phyloP scores from a whole-genome alignment of 2,888 invertebrate species.

The Rotaria magnacalcarata region DNA sequence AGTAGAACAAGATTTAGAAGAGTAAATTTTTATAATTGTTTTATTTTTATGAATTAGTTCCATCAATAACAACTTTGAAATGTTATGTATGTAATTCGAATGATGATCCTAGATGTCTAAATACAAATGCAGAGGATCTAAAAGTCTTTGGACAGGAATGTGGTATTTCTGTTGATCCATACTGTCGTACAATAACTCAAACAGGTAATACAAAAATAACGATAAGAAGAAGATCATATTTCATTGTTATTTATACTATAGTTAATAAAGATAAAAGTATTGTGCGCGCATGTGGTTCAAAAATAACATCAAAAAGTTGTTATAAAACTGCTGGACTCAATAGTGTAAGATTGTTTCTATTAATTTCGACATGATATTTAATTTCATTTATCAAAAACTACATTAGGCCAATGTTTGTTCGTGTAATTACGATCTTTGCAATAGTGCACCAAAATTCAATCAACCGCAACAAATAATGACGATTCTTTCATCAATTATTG shows the following conservation, averaged over 20 bases:
- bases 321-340: slow-evolving; percentile 6
- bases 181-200: slow-evolving; percentile 5
- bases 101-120: neutral
- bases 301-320: neutral
- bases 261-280: neutral
- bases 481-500: neutral
- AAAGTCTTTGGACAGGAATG: neutral
- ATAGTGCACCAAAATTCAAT: neutral
- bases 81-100: slow-evolving; percentile 3
- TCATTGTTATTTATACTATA: neutral
- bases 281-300: neutral
- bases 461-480: slow-evolving; percentile 1
- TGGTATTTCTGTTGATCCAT: neutral
- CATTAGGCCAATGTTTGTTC: slow-evolving; percentile 12
- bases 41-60: neutral
- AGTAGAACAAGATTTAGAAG: neutral
- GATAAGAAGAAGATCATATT: neutral
- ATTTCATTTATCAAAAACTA: neutral
- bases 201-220: neutral
- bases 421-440: neutral
- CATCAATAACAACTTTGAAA: neutral
- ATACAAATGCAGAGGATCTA: neutral
- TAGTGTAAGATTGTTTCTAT: neutral
- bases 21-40: too few species aligned
- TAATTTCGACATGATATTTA: neutral